Evolutionary conservation across 2,797 vertebrate species (phyloP).

Genomic region (Cynopterus sphinx): DNA sequence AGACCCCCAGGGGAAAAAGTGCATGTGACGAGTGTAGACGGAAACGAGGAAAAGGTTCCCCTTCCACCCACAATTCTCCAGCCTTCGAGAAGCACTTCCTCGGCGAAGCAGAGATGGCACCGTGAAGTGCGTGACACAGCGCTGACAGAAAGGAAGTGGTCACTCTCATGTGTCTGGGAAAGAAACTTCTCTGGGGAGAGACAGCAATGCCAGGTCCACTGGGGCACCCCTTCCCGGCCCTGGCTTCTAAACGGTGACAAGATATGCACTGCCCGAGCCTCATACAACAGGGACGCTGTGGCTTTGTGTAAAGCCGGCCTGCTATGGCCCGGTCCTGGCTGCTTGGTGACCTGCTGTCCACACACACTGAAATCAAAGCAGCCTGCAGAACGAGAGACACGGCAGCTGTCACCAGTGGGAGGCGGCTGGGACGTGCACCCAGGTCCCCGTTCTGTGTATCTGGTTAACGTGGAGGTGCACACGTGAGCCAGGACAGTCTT

Average conservation of each 20-base stretch:
- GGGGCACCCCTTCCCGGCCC: not conserved
- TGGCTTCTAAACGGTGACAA: not conserved
- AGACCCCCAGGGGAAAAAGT: not conserved
- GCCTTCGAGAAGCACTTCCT: not conserved
- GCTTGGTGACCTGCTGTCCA: no score
- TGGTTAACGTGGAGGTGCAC: no score
- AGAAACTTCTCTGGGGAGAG: not conserved
- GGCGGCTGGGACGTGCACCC: not conserved
- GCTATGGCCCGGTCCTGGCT: not conserved
- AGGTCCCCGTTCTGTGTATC: not conserved
- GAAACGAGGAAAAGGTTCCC: not conserved
- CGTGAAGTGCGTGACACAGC: accelerated
- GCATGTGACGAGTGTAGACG: not conserved
- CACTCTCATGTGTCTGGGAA: not conserved
- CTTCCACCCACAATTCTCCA: accelerated
- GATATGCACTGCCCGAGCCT: accelerated
- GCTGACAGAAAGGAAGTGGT: not conserved
- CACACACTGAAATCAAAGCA: not conserved
- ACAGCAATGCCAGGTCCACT: not conserved
- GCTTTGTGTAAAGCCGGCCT: not conserved
- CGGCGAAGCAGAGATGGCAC: not conserved
- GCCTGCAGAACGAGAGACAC: not conserved
- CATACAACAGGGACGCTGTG: not conserved
- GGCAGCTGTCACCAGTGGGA: not conserved
- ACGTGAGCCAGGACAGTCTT: no score